phyloP scores from a whole-genome alignment of 2,797 vertebrate genomes.

The Urosaurus nigricauda region DNA sequence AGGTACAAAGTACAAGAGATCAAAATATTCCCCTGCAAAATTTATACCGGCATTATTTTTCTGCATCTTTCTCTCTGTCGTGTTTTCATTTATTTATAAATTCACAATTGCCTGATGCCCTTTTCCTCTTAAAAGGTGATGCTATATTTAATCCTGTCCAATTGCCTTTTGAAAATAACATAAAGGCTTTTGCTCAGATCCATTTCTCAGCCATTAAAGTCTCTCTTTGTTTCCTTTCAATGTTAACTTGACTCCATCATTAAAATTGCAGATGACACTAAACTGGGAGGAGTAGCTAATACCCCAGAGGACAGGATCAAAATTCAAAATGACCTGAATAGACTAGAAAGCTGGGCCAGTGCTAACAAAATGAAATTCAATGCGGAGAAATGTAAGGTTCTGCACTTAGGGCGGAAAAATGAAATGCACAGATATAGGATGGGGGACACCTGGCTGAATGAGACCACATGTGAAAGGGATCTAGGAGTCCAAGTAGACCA shows the following conservation, averaged over 20 bases:
- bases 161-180: background rate
- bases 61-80: background rate
- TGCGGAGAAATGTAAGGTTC: no score
- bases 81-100: constrained; percentile 1
- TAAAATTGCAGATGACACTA: no score
- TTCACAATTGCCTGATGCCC: background rate
- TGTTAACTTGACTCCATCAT: background rate
- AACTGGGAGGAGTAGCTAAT: no score
- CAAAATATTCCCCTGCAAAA: background rate
- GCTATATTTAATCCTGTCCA: background rate
- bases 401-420: no score
- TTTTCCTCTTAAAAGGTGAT: background rate
- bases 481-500: no score
- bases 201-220: constrained; percentile 4
- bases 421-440: no score
- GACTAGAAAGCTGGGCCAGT: no score
- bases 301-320: no score
- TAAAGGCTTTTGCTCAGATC: constrained; percentile 2
- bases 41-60: background rate
- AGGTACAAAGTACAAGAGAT: background rate
- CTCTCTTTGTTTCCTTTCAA: background rate
- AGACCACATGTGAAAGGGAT: no score
- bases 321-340: no score
- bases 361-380: no score
- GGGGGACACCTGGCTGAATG: no score